Base-by-base conservation (phyloP, 2,888 invertebrate species). In the Euplexia lucipara region DNA sequence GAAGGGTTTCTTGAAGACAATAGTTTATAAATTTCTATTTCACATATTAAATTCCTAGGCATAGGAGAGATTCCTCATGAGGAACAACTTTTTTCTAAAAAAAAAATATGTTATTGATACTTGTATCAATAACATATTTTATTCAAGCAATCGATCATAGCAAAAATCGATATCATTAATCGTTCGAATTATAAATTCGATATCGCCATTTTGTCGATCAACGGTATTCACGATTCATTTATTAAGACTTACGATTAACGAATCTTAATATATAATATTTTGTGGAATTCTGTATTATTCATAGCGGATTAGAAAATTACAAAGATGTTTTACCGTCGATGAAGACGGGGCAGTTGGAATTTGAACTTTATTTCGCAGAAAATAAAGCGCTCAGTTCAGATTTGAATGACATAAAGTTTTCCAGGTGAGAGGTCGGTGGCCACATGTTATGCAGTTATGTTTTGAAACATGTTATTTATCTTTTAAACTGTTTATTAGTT, bases 401-500 rank as follows among this genome's bases (percentile, higher is more conserved):
- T 70, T 16, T 2, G 7, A 6, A 22, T 5, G 18, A 18, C 8
- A 7, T n/a, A 8, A 5, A 0, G 3, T 47, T 51, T 60, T 37
- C 12, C 37, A 75, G 66, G 61, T 76, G 60, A 69, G 65, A 84
- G 89, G 83, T 88, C 83, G 78, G 49, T 83, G 84, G 76, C 70
- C 75, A 86, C 67, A 68, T 70, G 67, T 64, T 73, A 75, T 75
- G 79, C 78, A 81, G 76, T 79, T 84, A 81, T 82, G 73, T 85
- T 86, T 83, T 75, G 81, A 81, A 85, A 87, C 81, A 77, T 78
- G 82, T 85, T 86, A 86, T 88, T 88, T 86, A 85, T 86, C 77
- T 82, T 83, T n/a, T 66, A 68, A 78, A 75, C 20, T 66, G 78
- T 79, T 81, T 81, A 76, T 80, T 75, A 74, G 79, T 79, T 86